These are phyloP conservation scores for Potamarius usumacintae DNA, from an alignment of 2,113 vertebrate species.

Conservation along the genomic window DNA sequence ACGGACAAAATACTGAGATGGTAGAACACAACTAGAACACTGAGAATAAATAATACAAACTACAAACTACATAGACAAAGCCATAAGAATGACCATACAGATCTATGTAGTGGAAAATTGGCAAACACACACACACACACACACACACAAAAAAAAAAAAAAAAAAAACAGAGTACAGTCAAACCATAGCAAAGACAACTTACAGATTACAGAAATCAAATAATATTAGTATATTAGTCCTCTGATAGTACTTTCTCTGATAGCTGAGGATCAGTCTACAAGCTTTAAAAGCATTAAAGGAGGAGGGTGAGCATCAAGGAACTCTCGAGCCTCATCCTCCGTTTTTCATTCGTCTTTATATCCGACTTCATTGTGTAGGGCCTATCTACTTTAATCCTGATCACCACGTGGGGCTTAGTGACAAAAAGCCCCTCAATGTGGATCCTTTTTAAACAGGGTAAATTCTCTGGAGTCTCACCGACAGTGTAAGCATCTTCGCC, in stretches of 20 bases:
- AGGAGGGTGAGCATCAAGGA: not conserved
- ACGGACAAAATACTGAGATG: not conserved
- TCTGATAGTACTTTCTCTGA: not conserved
- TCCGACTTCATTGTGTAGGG: not conserved
- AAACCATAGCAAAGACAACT: not conserved
- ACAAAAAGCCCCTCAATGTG: not conserved
- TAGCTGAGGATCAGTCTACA: not conserved
- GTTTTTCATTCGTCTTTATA: conserved; percentile 17
- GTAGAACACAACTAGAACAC: not conserved
- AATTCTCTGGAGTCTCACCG: conserved; percentile 21
- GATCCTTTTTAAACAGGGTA: conserved; percentile 22
- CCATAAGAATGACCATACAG: not conserved
- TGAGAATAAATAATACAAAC: not conserved
- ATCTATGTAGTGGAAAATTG: not conserved
- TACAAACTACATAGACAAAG: not conserved
- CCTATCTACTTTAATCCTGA: conserved; percentile 22
- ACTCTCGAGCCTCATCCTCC: not conserved
- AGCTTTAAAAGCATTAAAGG: not conserved
- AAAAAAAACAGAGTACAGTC: not conserved
- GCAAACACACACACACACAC: too few relatives aligned
- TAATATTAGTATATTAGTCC: not conserved
- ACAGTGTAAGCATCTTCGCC: conserved; percentile 21
- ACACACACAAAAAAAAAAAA: too few relatives aligned
- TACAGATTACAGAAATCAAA: not conserved
- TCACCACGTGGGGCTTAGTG: conserved; percentile 18